A percentile compares a stretch with the other conserved stretches of the same genome.
Conservation (phyloP, 2,113 vertebrate species). For the Eidolon helvum region DNA sequence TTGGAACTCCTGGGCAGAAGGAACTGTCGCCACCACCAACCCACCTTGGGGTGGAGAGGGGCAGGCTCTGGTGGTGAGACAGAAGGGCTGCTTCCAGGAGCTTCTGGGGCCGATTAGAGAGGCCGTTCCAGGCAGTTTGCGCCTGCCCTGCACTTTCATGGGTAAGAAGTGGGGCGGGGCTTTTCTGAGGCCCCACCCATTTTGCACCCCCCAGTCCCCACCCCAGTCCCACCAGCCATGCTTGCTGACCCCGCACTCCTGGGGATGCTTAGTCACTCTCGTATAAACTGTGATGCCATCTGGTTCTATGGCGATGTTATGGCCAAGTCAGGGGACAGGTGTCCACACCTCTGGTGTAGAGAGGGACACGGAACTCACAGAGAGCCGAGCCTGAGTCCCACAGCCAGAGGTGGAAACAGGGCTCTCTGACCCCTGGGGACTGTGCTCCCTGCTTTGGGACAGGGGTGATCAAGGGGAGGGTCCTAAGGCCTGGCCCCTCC, state of each 20-base stretch:
- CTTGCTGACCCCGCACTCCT: neutral
- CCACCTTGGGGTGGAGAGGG: rapidly evolving
- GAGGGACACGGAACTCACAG: neutral
- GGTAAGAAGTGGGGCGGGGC: too few relatives aligned
- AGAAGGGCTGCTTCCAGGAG: neutral
- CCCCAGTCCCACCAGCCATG: neutral
- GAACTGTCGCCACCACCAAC: neutral
- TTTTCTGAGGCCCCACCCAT: too few relatives aligned
- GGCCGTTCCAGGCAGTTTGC: too few relatives aligned
- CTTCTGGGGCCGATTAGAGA: neutral
- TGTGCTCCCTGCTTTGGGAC: too few relatives aligned
- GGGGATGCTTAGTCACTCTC: rapidly evolving
- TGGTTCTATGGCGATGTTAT: rapidly evolving
- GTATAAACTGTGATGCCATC: neutral
- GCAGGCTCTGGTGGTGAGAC: neutral
- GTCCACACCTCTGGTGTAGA: rapidly evolving
- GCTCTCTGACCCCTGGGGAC: too few relatives aligned
- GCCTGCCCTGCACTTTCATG: rapidly evolving
- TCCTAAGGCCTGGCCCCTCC: neutral
- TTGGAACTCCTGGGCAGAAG: neutral
- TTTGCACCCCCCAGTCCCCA: neutral
- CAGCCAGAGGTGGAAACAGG: neutral
- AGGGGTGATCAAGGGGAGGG: neutral
- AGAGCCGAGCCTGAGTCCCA: neutral
- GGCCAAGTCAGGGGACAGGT: rapidly evolving